Evolutionary conservation across 2,888 invertebrate species (phyloP).

Genomic region (Alloscopus bannaensis): DNA sequence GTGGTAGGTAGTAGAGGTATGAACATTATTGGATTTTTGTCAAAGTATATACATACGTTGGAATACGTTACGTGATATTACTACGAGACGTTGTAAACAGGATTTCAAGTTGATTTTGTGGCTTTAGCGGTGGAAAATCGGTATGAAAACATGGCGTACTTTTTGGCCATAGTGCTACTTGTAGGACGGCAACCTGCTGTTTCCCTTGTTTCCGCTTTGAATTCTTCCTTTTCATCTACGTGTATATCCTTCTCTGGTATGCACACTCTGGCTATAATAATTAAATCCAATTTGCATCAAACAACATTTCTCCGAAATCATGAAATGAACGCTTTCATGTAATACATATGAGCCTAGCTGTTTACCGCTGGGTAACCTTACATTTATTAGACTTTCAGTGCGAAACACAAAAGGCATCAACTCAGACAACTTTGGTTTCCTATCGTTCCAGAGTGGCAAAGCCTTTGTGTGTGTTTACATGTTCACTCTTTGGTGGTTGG

Average conservation of each 20-base stretch:
- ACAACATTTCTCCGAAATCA: constrained; percentile 35
- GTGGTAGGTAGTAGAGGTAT: too few relatives aligned
- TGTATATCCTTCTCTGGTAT: neutral
- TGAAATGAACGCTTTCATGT: constrained; percentile 7
- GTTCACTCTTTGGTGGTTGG: too few relatives aligned
- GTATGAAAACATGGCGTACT: neutral
- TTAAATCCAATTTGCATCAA: constrained; percentile 40
- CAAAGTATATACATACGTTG: too few relatives aligned
- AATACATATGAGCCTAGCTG: constrained; percentile 10
- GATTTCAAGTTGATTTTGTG: constrained; percentile 22
- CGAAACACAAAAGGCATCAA: constrained; percentile 9
- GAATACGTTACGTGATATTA: too few relatives aligned
- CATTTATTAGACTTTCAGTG: too few relatives aligned
- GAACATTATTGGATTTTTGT: too few relatives aligned
- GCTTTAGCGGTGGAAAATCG: constrained; percentile 12
- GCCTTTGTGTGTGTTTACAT: too few relatives aligned
- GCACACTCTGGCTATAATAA: constrained; percentile 21
- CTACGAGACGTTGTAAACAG: too few relatives aligned
- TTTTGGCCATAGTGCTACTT: constrained; percentile 3
- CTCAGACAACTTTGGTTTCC: too few relatives aligned
- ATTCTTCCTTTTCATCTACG: too few relatives aligned
- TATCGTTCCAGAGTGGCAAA: too few relatives aligned
- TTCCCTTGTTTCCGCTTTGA: constrained; percentile 10
- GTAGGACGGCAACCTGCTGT: constrained; percentile 25
- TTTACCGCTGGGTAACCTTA: too few relatives aligned